Percentiles rank a stretch among this genome's conserved stretches.
These are phyloP conservation scores for Dipodomys spectabilis DNA, from an alignment of 2,113 vertebrate species.

Conservation along the genomic window DNA sequence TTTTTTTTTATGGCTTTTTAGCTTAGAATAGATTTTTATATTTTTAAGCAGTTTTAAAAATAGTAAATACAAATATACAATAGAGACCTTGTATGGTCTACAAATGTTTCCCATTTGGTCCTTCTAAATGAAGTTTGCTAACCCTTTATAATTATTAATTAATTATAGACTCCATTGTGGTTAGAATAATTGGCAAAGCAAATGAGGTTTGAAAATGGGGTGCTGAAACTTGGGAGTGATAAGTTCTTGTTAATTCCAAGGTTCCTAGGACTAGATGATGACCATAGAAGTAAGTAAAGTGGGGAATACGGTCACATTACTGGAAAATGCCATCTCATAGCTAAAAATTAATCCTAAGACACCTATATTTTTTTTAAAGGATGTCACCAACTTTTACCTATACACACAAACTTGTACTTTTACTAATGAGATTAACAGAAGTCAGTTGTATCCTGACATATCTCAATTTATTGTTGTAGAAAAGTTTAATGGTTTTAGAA, in stretches of 20 bases:
- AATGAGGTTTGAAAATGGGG: conserved; percentile 4
- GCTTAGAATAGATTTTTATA: conserved; percentile 29
- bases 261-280: background rate
- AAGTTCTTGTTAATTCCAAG: background rate
- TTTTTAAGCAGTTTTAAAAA: conserved; percentile 43
- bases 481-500: conserved; percentile 40
- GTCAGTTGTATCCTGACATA: conserved; percentile 17
- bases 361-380: conserved; percentile 11
- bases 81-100: background rate
- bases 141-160: background rate
- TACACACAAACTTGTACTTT: background rate
- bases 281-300: background rate
- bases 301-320: background rate
- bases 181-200: conserved; percentile 19
- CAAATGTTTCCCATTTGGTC: background rate
- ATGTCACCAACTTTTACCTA: background rate
- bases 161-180: background rate
- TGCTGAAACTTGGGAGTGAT: conserved; percentile 32
- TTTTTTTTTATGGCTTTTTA: conserved; percentile 1
- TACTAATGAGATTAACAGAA: conserved; percentile 45
- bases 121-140: conserved; percentile 31
- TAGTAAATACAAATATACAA: conserved; percentile 1
- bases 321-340: background rate
- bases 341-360: conserved; percentile 42
- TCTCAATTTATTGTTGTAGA: conserved; percentile 45